Base-by-base conservation (phyloP, 2,888 invertebrate species). In the Thyatira batis region DNA sequence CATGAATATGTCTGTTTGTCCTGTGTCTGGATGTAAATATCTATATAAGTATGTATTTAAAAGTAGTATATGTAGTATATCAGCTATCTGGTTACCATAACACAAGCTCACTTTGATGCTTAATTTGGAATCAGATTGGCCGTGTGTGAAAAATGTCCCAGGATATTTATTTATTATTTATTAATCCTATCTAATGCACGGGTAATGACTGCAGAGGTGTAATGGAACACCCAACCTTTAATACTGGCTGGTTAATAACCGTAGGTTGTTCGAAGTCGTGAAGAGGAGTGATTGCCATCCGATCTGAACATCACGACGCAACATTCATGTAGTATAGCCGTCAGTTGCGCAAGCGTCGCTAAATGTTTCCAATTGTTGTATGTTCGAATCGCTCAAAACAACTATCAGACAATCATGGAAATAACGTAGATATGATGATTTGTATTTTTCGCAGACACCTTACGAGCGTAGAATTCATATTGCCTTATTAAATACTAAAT, bases 211-310 rank as follows among this genome's bases (percentile, higher is more conserved):
- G 57, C 63, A 51, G 55, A 61, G 53, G 58, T 60, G 39, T 54
- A 58, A 69, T 63, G 61, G 64, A 76, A 75, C 73, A 71, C 67
- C 66, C 64, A 75, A 79, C 80, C 82, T 80, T 83, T 81, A 82
- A 72, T 25, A 66, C 67, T 69, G 69, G 67, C 65, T 64, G 60
- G 64, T 73, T 81, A 79, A 84, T 84, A 83, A 77, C 76, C 68
- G 77, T 78, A 80, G 78, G 76, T 77, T 74, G 68, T 58, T 54
- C 58, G 49, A 58, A 82, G 75, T 89, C 89, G 89, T 88, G 89
- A 85, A 85, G 81, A 76, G 77, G 71, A 75, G 77, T 85, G 88
- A 88, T 87, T 88, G 85, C 86, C 80, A 85, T 84, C 78, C 78
- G 80, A 82, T 79, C 78, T 77, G 65, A 69, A 71, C 78, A 78